These are phyloP conservation scores for Ecdyonurus torrentis DNA, from an alignment of 2,888 invertebrate species.

Conservation along the genomic window DNA sequence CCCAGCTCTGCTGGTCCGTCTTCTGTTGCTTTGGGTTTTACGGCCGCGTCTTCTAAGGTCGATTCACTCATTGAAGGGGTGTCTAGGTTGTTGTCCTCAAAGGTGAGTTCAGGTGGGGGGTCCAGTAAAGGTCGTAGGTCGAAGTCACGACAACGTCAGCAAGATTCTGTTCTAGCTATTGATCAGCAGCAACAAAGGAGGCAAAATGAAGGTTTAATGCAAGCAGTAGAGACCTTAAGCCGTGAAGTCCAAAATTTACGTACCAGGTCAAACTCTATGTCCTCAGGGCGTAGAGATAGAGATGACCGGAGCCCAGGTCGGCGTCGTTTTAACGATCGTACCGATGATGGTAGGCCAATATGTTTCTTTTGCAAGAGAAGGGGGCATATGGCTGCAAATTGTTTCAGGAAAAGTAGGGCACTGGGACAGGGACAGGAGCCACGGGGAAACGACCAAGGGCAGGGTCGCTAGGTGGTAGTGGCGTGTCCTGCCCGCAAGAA, in stretches of 20 bases:
- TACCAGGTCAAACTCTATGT: neutral
- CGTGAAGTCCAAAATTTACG: neutral
- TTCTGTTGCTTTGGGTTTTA: no score
- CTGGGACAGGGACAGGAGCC: neutral
- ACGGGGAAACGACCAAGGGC: neutral
- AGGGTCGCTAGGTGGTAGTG: neutral
- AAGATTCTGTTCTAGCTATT: neutral
- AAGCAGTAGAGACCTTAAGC: neutral
- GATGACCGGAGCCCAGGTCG: neutral
- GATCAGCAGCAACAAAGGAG: neutral
- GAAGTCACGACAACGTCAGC: no score
- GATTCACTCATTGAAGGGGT: no score
- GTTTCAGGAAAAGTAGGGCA: neutral
- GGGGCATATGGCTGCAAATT: neutral
- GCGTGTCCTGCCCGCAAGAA: neutral
- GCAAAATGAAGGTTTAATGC: neutral
- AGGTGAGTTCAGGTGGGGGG: no score
- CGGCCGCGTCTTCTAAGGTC: no score
- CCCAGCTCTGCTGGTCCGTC: no score
- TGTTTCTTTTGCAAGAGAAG: neutral
- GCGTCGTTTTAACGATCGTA: no score
- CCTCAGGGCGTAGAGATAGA: neutral
- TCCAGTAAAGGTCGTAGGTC: no score
- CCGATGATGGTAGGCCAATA: neutral
- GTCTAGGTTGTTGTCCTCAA: no score